A percentile compares a stretch with the other conserved stretches of the same genome.
These are phyloP conservation scores for Platynereis dumerilii DNA, from an alignment of 2,888 invertebrate genomes.

Conservation along the genomic window DNA sequence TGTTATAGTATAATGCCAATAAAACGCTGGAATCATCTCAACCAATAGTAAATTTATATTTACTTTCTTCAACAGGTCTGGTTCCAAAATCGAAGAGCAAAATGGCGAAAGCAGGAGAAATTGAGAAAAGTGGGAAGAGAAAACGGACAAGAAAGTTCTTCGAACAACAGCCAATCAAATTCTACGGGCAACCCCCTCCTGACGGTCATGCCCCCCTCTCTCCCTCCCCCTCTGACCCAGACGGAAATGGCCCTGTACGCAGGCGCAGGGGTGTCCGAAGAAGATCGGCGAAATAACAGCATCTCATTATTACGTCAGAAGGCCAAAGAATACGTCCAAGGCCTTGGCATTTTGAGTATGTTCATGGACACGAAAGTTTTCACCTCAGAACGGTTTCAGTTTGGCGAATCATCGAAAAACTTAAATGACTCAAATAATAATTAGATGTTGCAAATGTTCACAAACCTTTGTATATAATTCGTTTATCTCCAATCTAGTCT, in stretches of 20 bases:
- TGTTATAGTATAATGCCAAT: too few species aligned
- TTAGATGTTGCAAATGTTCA: too few species aligned
- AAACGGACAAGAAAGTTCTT: background rate
- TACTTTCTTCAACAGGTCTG: slow-evolving; percentile 41
- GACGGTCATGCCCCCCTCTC: slow-evolving; percentile 20
- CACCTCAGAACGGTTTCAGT: too few species aligned
- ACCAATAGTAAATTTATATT: too few species aligned
- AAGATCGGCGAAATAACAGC: slow-evolving; percentile 18
- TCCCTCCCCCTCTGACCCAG: slow-evolving; percentile 15
- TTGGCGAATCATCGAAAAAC: too few species aligned
- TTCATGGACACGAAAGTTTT: slow-evolving; percentile 14
- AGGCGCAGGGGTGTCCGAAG: slow-evolving; percentile 9
- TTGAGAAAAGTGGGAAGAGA: slow-evolving; percentile 22
- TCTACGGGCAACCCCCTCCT: slow-evolving; percentile 10
- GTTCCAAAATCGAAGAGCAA: slow-evolving; percentile 51
- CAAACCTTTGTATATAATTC: too few species aligned
- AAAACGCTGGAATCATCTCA: too few species aligned
- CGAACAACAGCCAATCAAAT: background rate
- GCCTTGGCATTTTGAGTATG: slow-evolving; percentile 20
- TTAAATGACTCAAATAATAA: too few species aligned
- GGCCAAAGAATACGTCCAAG: slow-evolving; percentile 16
- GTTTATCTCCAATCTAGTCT: too few species aligned
- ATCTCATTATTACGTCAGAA: slow-evolving; percentile 20
- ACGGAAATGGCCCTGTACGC: background rate
- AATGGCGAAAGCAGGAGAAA: slow-evolving; percentile 53